These are phyloP conservation scores for Amia ocellicauda DNA, from an alignment of 2,113 vertebrate genomes.

Conservation along the genomic window DNA sequence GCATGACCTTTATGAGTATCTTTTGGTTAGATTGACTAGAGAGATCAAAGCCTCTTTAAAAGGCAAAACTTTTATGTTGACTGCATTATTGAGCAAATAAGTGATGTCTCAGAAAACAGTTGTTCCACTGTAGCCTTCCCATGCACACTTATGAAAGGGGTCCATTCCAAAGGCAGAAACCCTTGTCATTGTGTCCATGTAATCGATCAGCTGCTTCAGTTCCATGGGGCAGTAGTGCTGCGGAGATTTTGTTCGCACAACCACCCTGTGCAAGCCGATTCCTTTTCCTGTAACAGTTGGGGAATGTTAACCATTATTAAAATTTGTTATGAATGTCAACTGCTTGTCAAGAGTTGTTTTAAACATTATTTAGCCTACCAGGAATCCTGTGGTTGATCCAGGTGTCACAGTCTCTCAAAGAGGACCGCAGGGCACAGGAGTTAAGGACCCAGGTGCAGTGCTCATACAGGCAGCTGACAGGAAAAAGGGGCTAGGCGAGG, in stretches of 20 bases:
- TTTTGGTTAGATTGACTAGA: too few species aligned
- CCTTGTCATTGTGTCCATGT: neutral
- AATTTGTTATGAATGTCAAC: neutral
- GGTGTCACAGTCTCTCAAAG: constrained; percentile 1
- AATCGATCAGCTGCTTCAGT: constrained; percentile 12
- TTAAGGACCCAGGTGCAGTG: too few species aligned
- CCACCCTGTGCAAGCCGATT: constrained; percentile 6
- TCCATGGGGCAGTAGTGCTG: constrained; percentile 4
- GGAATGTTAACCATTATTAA: neutral
- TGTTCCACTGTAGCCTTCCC: constrained; percentile 5
- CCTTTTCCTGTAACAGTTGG: neutral
- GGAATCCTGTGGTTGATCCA: constrained; percentile 9
- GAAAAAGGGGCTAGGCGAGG: too few species aligned
- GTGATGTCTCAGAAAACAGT: too few species aligned
- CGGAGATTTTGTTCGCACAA: constrained; percentile 1
- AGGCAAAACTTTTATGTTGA: too few species aligned
- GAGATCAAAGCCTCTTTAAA: too few species aligned
- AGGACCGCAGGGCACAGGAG: too few species aligned
- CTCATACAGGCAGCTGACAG: too few species aligned
- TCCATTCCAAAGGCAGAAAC: constrained; percentile 7
- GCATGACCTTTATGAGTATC: too few species aligned
- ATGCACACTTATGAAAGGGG: too few species aligned
- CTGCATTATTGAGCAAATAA: too few species aligned
- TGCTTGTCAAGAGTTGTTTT: constrained; percentile 6
- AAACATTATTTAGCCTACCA: constrained; percentile 5